phyloP scores from a whole-genome alignment of 2,888 invertebrate species.

The Cataglyphis rosenhaueri region DNA sequence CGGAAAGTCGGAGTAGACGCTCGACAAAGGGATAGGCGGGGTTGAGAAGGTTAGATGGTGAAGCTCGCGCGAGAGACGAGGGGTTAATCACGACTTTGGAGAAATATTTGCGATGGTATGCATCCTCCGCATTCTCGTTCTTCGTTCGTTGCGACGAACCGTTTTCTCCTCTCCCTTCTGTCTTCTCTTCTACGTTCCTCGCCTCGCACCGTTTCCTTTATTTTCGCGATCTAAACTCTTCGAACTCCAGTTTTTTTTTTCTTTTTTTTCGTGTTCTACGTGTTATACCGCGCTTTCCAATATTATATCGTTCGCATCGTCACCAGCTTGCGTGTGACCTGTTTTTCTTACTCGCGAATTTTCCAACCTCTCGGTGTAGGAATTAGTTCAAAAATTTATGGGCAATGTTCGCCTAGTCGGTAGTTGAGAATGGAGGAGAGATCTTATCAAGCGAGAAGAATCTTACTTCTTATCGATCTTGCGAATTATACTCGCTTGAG shows the following conservation, averaged over 20 bases:
- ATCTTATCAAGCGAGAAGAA: slow-evolving; percentile 31
- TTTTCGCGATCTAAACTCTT: slow-evolving; percentile 4
- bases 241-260: neutral
- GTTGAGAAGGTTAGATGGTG: neutral
- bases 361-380: slow-evolving; percentile 29
- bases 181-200: neutral
- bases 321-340: neutral
- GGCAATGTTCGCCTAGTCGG: neutral
- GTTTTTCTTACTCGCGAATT: slow-evolving; percentile 3
- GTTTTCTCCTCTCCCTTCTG: neutral
- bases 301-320: slow-evolving; percentile 32
- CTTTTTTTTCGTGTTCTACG: neutral
- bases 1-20: slow-evolving; percentile 26
- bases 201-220: neutral
- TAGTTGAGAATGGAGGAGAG: slow-evolving; percentile 9
- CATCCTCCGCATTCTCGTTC: slow-evolving; percentile 54
- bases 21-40: neutral
- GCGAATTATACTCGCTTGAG: slow-evolving; percentile 6
- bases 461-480: slow-evolving; percentile 15
- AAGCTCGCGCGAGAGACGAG: slow-evolving; percentile 60
- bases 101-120: slow-evolving; percentile 55
- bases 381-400: slow-evolving; percentile 48
- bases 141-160: slow-evolving; percentile 14
- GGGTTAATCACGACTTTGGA: slow-evolving; percentile 73
- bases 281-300: slow-evolving; percentile 9